Evolutionary conservation across 2,113 vertebrate species (phyloP).

Genomic region (Thunnus maccoyii): DNA sequence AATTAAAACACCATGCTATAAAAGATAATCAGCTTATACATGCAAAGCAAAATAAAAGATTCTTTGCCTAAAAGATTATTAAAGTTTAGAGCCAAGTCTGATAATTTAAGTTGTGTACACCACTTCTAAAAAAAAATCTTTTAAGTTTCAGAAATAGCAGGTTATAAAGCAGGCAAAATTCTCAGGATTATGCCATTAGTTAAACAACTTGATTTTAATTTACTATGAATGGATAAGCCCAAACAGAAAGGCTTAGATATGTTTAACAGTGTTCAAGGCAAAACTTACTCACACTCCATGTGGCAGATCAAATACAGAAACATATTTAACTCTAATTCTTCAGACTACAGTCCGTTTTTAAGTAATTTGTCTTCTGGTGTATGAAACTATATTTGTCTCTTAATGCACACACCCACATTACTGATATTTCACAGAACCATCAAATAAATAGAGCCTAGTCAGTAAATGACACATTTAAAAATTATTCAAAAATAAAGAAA

Average conservation of each 20-base stretch:
- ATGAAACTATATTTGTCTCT: neutral
- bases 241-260: constrained; percentile 28
- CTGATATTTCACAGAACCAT: constrained; percentile 21
- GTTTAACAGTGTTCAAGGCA: constrained; percentile 18
- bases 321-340: constrained; percentile 1
- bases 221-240: constrained; percentile 7
- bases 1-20: constrained; percentile 3
- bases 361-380: constrained; percentile 7
- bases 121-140: constrained; percentile 37
- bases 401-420: neutral
- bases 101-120: constrained; percentile 43
- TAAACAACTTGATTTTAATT: constrained; percentile 47
- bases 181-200: constrained; percentile 4
- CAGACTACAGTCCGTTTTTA: neutral
- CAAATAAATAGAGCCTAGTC: constrained; percentile 8
- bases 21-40: constrained; percentile 1
- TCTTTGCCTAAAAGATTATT: neutral
- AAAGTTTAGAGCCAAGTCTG: neutral
- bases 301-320: constrained; percentile 48
- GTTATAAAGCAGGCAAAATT: neutral
- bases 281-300: constrained; percentile 35
- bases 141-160: constrained; percentile 14
- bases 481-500: constrained; percentile 32
- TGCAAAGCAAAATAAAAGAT: neutral
- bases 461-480: constrained; percentile 25